These are phyloP conservation scores for Strigamia transsilvanica DNA, from an alignment of 2,888 invertebrate species.

Conservation along the genomic window DNA sequence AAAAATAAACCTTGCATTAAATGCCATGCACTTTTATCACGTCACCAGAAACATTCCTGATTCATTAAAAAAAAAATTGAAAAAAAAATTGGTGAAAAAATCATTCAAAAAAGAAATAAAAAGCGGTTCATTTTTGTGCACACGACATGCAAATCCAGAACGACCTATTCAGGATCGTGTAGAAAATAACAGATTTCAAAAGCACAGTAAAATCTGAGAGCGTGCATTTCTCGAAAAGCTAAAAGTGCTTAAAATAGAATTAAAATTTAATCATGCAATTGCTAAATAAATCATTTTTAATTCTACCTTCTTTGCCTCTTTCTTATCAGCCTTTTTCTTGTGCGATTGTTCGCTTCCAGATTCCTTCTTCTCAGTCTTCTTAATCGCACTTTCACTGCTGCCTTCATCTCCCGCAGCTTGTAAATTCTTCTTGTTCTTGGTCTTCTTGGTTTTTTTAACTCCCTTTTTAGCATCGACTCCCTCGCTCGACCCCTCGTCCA, in stretches of 20 bases:
- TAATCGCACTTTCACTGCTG: not conserved
- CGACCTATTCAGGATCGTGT: too few species aligned
- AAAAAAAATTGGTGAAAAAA: too few species aligned
- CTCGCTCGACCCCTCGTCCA: not conserved
- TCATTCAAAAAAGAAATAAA: too few species aligned
- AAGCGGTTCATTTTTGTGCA: too few species aligned
- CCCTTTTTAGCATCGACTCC: slow-evolving; percentile 7
- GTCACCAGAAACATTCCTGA: too few species aligned
- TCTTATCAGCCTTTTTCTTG: slow-evolving; percentile 8
- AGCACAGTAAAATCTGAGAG: too few species aligned
- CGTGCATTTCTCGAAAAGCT: not conserved
- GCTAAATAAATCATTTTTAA: not conserved
- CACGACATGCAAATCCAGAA: too few species aligned
- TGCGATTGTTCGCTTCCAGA: not conserved
- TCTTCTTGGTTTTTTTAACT: slow-evolving; percentile 44
- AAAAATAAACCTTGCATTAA: too few species aligned
- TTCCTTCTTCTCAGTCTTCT: not conserved
- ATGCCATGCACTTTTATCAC: too few species aligned
- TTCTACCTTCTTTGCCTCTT: slow-evolving; percentile 39
- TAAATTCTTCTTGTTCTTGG: slow-evolving; percentile 45
- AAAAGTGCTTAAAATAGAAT: not conserved
- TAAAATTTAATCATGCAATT: not conserved
- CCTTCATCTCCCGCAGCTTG: not conserved
- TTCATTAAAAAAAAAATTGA: too few species aligned
- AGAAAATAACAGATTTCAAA: too few species aligned